These are phyloP conservation scores for Drosophila triauraria DNA, from an alignment of 1,140 invertebrate species.

Conservation along the genomic window DNA sequence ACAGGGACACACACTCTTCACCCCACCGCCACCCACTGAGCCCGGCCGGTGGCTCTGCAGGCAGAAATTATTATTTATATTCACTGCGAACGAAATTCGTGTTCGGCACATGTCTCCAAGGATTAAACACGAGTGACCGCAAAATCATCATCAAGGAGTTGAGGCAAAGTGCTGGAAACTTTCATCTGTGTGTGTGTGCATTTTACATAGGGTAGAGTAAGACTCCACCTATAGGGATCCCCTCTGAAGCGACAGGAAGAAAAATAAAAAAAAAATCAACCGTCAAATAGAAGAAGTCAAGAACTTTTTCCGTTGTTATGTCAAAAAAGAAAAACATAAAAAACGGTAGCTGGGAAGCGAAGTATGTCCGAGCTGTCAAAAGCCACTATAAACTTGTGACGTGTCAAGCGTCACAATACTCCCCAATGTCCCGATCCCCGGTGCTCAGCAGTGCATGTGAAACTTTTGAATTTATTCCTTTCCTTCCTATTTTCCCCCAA, in stretches of 20 bases:
- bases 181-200: background rate
- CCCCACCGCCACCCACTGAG: conserved; percentile 10
- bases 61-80: conserved; percentile 84
- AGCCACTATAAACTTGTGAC: conserved; percentile 85
- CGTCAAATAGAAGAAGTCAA: conserved; percentile 48
- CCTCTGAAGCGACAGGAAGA: conserved; percentile 3
- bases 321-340: conserved; percentile 18
- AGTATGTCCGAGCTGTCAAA: conserved; percentile 84
- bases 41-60: conserved; percentile 14
- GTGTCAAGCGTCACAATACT: conserved; percentile 78
- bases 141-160: conserved; percentile 82
- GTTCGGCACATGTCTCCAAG: conserved; percentile 84
- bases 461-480: conserved; percentile 77
- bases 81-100: conserved; percentile 78
- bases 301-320: conserved; percentile 47
- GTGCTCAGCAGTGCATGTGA: conserved; percentile 48
- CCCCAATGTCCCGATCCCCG: conserved; percentile 40
- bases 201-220: conserved; percentile 11
- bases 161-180: conserved; percentile 45
- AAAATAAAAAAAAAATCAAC: conserved; percentile 31
- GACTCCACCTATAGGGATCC: conserved; percentile 1
- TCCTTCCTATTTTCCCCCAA: conserved; percentile 17
- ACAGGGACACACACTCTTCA: conserved; percentile 29
- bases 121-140: conserved; percentile 84
- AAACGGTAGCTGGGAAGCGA: conserved; percentile 36